Conservation (phyloP, 1,140 invertebrate species). For the Helicoverpa zea region DNA sequence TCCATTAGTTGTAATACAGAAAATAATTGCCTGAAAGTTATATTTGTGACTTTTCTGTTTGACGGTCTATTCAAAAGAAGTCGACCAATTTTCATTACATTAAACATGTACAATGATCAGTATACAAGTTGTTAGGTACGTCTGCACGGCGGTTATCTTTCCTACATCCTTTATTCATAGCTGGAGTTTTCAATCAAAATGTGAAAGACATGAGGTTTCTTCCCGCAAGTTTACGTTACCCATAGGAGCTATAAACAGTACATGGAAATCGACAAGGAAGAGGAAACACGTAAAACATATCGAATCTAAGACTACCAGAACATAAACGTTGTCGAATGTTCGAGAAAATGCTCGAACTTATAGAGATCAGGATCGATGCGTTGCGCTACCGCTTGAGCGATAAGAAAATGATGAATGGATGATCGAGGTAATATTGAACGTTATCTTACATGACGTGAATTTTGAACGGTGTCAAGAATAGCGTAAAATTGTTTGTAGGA, state of each 20-base stretch:
- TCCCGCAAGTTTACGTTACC: conserved; percentile 52
- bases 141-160: not conserved
- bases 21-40: too few relatives aligned
- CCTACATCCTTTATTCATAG: not conserved
- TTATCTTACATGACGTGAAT: conserved; percentile 16
- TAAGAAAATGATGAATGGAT: conserved; percentile 44
- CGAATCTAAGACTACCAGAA: conserved; percentile 24
- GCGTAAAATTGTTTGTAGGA: conserved; percentile 36
- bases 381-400: conserved; percentile 23
- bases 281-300: conserved; percentile 48
- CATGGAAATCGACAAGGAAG: conserved; percentile 51
- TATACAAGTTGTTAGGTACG: not conserved
- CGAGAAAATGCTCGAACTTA: conserved; percentile 31
- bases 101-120: too few relatives aligned
- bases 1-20: too few relatives aligned
- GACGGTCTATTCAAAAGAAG: too few relatives aligned
- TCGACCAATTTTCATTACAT: too few relatives aligned
- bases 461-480: conserved; percentile 18
- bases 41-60: too few relatives aligned
- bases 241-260: conserved; percentile 54
- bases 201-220: conserved; percentile 39
- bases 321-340: conserved; percentile 28
- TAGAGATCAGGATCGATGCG: conserved; percentile 40
- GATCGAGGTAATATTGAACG: conserved; percentile 28
- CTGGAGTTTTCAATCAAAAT: conserved; percentile 45